Evolutionary conservation across 2,797 vertebrate species (phyloP), one percentile per base, ranked within the genome.

Genomic region (Syndactyla subalaris): DNA sequence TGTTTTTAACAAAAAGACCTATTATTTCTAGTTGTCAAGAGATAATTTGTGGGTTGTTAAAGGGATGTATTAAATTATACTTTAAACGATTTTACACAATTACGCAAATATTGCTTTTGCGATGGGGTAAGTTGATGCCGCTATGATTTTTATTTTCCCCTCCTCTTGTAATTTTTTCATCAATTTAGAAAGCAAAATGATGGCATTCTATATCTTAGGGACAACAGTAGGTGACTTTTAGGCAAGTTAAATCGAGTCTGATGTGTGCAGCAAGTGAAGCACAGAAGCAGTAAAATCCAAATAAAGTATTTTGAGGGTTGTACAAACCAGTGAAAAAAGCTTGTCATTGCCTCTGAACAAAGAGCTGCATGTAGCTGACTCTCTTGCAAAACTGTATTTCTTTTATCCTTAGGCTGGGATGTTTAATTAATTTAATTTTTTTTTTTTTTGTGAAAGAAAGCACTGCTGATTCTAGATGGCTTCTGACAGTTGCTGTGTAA

Each of bases 11-110:
- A 98, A 98, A 98, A 98, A 98, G 94, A 95, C 93, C 98, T 97
- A 97, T 98, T 98, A 98, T 98, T 98, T 98, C 96, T 93, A 92
- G 97, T 99, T 99, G 99, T 99, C 97, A 98, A 97, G 92, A 92
- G 96, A 98, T 98, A 98, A 97, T 97, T 98, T 98, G 98, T 98
- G 97, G 90, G 96, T 98, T 98, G 98, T 98, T 97, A 98, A 97
- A 98, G 97, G 96, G 97, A 97, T 97, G 97, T 97, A 97, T 97
- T 98, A 97, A 98, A 98, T 98, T 97, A 97, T 97, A 96, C 94
- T 97, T 97, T 94, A 97, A 97, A 96, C 4, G 95, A 95, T 97
- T 95, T 96, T 96, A 80, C 67, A 81, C 93, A 97, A 89, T 96
- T 95, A 95, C 93, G 90, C 85, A 92, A 95, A 95, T 97, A 97